phyloP scores from a whole-genome alignment of 2,888 invertebrate species.

The Xylophagus ater region DNA sequence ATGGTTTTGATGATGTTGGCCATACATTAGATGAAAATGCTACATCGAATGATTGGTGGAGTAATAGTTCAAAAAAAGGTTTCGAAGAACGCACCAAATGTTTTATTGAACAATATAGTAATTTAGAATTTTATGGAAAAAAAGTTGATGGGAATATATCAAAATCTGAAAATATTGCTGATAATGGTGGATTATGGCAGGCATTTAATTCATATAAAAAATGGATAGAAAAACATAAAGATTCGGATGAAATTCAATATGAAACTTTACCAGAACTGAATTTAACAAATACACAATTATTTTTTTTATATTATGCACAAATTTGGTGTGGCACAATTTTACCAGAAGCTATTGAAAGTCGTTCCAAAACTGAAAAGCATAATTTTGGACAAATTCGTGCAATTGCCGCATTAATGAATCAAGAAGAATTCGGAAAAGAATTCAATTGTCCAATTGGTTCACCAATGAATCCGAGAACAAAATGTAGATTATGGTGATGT shows the following conservation, averaged over 20 bases:
- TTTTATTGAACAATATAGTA: conserved; percentile 21
- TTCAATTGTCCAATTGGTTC: conserved; percentile 19
- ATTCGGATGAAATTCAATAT: neutral
- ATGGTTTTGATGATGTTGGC: conserved; percentile 22
- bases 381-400: conserved; percentile 20
- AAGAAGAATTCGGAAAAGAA: conserved; percentile 19
- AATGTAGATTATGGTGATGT: conserved; percentile 11
- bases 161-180: conserved; percentile 12
- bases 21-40: conserved; percentile 18
- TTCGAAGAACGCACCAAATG: conserved; percentile 20
- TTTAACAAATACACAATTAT: conserved; percentile 72
- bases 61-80: conserved; percentile 15
- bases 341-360: conserved; percentile 47
- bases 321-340: conserved; percentile 86
- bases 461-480: conserved; percentile 10
- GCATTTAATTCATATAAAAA: conserved; percentile 4
- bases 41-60: conserved; percentile 22
- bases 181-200: conserved; percentile 3
- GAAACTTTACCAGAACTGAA: neutral
- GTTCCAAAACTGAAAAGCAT: conserved; percentile 19
- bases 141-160: conserved; percentile 16
- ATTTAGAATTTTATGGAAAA: conserved; percentile 19
- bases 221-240: neutral
- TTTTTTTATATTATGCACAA: conserved; percentile 78
- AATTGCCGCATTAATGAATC: conserved; percentile 20